Conservation (phyloP, 2,113 vertebrate species). For the Felis chaus region DNA sequence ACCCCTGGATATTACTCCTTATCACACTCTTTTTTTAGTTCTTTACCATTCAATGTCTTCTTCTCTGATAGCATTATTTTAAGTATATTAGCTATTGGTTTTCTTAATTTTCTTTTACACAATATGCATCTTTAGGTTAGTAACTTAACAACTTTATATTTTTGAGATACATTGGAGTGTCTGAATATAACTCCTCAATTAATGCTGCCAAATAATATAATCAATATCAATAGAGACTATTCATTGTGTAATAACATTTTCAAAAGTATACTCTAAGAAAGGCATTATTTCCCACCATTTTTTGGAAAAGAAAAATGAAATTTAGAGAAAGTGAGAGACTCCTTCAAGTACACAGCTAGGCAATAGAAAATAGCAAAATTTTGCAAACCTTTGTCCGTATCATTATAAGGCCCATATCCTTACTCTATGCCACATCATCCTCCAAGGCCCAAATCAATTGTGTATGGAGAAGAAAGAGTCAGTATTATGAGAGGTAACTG, state of each 20-base stretch:
- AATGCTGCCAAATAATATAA: not conserved
- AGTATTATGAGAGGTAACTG: not conserved
- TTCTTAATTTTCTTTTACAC: not conserved
- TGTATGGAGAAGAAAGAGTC: not conserved
- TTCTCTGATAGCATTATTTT: not conserved
- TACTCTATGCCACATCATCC: not conserved
- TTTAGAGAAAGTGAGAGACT: not conserved
- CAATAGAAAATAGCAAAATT: not conserved
- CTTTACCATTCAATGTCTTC: not conserved
- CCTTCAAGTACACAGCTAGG: not conserved
- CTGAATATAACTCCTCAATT: not conserved
- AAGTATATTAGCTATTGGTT: not conserved
- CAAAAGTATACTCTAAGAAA: not conserved
- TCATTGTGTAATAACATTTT: not conserved
- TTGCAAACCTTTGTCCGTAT: not conserved
- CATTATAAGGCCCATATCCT: not conserved
- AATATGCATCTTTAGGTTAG: not conserved
- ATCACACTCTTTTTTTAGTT: not conserved
- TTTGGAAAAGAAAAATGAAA: not conserved
- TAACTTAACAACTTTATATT: not conserved
- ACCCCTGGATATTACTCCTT: not conserved
- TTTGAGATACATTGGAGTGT: not conserved
- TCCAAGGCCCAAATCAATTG: not conserved
- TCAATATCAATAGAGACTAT: not conserved
- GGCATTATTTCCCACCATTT: not conserved